These are phyloP conservation scores for Papilio elwesi DNA, from an alignment of 2,888 invertebrate species.

Conservation along the genomic window DNA sequence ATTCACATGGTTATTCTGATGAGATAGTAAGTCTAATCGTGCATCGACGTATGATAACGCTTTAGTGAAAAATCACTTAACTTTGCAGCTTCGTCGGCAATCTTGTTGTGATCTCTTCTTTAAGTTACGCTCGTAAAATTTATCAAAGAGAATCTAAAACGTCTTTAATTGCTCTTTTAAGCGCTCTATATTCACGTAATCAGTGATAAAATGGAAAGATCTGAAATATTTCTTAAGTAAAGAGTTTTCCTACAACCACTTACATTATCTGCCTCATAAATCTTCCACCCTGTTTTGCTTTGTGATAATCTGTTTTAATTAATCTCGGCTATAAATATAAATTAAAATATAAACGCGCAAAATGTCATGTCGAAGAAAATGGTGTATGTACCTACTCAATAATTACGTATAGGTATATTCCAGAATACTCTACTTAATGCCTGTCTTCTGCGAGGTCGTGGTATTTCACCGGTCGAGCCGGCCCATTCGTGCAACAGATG, in stretches of 20 bases:
- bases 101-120: background rate
- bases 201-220: conserved; percentile 24
- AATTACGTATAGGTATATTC: background rate
- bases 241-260: conserved; percentile 35
- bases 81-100: background rate
- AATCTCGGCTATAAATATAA: conserved; percentile 35
- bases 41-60: background rate
- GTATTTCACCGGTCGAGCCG: too few relatives aligned
- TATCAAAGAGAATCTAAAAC: conserved; percentile 21
- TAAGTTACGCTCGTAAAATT: conserved; percentile 19
- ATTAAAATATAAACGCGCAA: conserved; percentile 32
- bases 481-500: too few relatives aligned
- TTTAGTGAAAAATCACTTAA: background rate
- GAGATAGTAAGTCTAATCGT: background rate
- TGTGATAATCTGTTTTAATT: conserved; percentile 37
- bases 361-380: conserved; percentile 9
- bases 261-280: conserved; percentile 34
- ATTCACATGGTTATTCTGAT: background rate
- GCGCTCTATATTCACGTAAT: conserved; percentile 20
- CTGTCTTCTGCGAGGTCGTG: too few relatives aligned
- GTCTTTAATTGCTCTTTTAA: conserved; percentile 17
- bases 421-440: too few relatives aligned
- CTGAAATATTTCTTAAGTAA: conserved; percentile 23
- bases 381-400: background rate
- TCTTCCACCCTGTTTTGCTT: conserved; percentile 23